phyloP scores from a whole-genome alignment of 2,888 invertebrate genomes.

The Neoaliturus tenellus region DNA sequence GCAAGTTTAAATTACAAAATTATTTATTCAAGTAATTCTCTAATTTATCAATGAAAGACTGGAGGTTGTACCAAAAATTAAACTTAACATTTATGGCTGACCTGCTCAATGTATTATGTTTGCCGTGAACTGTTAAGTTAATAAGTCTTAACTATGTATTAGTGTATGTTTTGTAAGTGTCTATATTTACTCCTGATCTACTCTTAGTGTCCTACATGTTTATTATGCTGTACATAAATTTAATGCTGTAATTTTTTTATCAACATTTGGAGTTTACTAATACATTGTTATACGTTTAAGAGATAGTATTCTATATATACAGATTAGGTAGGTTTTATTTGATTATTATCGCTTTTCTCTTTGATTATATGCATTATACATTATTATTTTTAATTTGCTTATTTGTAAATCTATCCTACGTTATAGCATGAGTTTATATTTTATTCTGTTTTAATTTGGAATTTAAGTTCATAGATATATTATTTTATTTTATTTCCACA shows the following conservation, averaged over 20 bases:
- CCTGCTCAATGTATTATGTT: slow-evolving; percentile 43
- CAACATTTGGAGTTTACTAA: not conserved
- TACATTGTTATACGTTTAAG: slow-evolving; percentile 35
- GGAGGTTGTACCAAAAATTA: slow-evolving; percentile 17
- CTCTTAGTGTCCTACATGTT: slow-evolving; percentile 26
- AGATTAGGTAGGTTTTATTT: slow-evolving; percentile 9
- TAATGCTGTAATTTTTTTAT: slow-evolving; percentile 38
- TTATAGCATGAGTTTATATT: not conserved
- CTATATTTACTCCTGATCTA: slow-evolving; percentile 13
- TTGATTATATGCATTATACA: not conserved
- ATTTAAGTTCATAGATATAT: not conserved
- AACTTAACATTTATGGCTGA: slow-evolving; percentile 23
- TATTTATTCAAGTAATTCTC: not conserved
- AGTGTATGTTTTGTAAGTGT: slow-evolving; percentile 10
- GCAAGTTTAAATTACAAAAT: no score
- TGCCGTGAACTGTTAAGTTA: slow-evolving; percentile 30
- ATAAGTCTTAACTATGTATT: not conserved
- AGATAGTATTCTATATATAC: slow-evolving; percentile 44
- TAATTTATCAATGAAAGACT: slow-evolving; percentile 10
- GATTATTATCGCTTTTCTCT: slow-evolving; percentile 16
- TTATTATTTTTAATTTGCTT: slow-evolving; percentile 17
- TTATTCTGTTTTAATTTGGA: not conserved
- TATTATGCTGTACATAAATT: slow-evolving; percentile 39
- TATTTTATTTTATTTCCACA: slow-evolving; percentile 3
- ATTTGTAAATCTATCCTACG: not conserved